These are phyloP conservation scores for Pyxicephalus adspersus DNA, from an alignment of 2,113 vertebrate species.

Conservation along the genomic window DNA sequence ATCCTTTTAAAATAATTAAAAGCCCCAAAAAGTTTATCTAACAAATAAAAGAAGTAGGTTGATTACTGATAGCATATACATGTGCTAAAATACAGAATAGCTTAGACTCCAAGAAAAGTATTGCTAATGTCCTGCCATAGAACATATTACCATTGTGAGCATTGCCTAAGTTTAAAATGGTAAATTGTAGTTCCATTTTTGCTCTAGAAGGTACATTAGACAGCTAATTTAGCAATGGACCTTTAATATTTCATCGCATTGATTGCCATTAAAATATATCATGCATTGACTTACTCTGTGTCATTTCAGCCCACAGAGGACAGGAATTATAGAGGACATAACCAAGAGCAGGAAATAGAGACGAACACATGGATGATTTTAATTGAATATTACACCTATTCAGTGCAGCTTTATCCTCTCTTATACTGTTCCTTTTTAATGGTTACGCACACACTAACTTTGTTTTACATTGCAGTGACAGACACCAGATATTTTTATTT, in stretches of 20 bases:
- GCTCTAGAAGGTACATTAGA: slow-evolving; percentile 54
- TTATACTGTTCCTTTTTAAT: slow-evolving; percentile 2
- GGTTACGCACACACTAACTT: neutral
- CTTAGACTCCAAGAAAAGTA: neutral
- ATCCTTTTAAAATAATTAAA: too few species aligned
- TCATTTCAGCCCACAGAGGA: slow-evolving; percentile 45
- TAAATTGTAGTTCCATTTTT: slow-evolving; percentile 52
- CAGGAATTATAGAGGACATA: slow-evolving; percentile 52
- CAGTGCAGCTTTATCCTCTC: slow-evolving; percentile 6
- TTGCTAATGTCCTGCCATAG: neutral
- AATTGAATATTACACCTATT: slow-evolving; percentile 45
- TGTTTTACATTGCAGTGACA: neutral
- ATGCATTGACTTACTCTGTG: slow-evolving; percentile 52
- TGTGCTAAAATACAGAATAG: neutral
- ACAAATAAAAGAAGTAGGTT: neutral
- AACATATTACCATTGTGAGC: slow-evolving; percentile 43
- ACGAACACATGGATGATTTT: slow-evolving; percentile 51
- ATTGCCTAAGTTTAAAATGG: slow-evolving; percentile 41
- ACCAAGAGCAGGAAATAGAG: slow-evolving; percentile 37
- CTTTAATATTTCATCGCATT: slow-evolving; percentile 57
- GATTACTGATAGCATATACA: neutral
- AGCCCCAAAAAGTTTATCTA: too few species aligned
- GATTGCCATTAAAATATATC: slow-evolving; percentile 56
- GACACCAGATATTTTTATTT: too few species aligned
- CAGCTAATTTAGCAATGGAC: slow-evolving; percentile 53